Base-by-base conservation (phyloP, 2,113 vertebrate genomes). In the Sapajus apella region DNA sequence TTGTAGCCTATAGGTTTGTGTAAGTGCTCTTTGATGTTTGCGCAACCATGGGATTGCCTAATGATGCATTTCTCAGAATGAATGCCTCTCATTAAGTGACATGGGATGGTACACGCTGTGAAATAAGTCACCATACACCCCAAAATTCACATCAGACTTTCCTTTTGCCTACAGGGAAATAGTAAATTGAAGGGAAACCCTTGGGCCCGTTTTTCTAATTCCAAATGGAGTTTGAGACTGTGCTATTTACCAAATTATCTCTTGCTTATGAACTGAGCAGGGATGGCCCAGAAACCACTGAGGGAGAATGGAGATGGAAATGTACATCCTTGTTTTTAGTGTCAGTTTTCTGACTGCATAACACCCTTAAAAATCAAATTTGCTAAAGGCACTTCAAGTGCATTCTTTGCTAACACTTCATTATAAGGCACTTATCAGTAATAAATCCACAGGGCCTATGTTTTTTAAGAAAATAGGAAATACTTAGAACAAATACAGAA, bases 311-410 rank as follows among this genome's bases (percentile, higher is more conserved):
- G 98, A 97, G 97, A 98, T 92, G 95, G 87, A 98, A 94, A 92
- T 90, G 95, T 98, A 96, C 94, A 96, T 52, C 88, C 97, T 96
- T 92, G 77, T 86, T 97, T 98, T 97, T 96, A 96, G 97, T 98
- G 98, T 98, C 98, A 98, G 97, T 98, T 98, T 97, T 98, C 97
- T 98, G 98, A 97, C 96, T 98, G 85, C 96, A 97, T 97, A 97
- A 96, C 98, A 94, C 96, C 89, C 92, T 98, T 98, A 98, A 98
- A 98, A 98, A 97, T 97, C 97, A 98, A 98, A 98, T 95, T 97
- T 96, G 97, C 98, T 98, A 79, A 97, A 97, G 97, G 96, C 97
- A 98, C 98, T 98, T 98, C 97, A 98, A 98, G 95, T 97, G 94
- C 97, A 25, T 93, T 97, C 95, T 96, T 97, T 79, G 18, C 82